Conservation (phyloP, 2,113 vertebrate genomes). For the Oophaga pumilio region DNA sequence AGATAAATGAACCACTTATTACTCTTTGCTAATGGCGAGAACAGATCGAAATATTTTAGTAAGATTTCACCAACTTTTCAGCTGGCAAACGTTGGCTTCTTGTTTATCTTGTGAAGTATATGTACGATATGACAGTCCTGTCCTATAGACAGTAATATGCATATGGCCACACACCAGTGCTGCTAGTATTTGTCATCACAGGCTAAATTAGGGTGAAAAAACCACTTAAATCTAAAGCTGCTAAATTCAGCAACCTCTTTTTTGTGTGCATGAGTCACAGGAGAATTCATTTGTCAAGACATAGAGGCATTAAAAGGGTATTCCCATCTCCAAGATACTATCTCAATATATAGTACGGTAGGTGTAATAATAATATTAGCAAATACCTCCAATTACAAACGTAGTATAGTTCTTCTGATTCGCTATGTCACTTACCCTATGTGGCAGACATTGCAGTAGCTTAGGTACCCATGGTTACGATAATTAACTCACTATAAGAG, state of each 20-base stretch:
- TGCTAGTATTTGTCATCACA: background rate
- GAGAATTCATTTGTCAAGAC: background rate
- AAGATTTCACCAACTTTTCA: background rate
- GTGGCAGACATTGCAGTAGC: too few species aligned
- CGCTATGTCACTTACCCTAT: too few species aligned
- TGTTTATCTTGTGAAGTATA: background rate
- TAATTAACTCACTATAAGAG: too few species aligned
- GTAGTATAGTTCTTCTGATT: too few species aligned
- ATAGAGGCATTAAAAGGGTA: background rate
- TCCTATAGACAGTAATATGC: background rate
- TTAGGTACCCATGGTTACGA: too few species aligned
- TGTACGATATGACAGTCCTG: background rate
- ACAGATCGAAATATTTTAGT: background rate
- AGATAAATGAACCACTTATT: background rate
- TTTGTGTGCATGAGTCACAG: background rate
- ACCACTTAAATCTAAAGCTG: background rate
- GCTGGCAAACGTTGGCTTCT: background rate
- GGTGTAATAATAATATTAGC: too few species aligned
- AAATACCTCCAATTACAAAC: too few species aligned
- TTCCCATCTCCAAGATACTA: too few species aligned
- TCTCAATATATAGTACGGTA: too few species aligned
- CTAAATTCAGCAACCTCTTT: background rate
- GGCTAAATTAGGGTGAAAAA: background rate
- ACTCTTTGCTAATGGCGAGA: background rate
- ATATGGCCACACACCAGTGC: background rate